Base-by-base conservation (phyloP, 2,888 invertebrate species). In the Teinopalpus imperialis region DNA sequence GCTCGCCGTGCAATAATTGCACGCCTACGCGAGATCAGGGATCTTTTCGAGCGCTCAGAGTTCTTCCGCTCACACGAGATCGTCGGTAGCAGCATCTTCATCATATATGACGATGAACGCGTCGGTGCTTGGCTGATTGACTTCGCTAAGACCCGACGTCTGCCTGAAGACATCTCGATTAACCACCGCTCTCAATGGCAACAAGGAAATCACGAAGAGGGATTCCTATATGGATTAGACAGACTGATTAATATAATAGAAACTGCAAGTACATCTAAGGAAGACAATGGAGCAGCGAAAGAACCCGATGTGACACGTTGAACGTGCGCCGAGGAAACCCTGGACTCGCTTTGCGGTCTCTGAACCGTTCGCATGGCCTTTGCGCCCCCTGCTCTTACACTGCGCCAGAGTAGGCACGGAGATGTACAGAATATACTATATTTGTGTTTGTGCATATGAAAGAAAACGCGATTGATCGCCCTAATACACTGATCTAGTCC, bases 81-180 rank as follows among this genome's bases (percentile, higher is more conserved):
- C 47, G 94, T 97, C 63, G 97, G 97, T 21, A 97, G 97, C 80
- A 97, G 97, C 77, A 92, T 98, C 57, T 94, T 99, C 64, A 94
- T 99, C 63, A 95, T 98, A 51, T 97, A 97, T 74, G 98, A 99
- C 72, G 92, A 94, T 47, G 91, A 92, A 49, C 94, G 94, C 63
- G 95, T 95, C 21, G 97, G 97, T 13, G 97, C 94, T 3, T 99
- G 98, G 98, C 90, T 99, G 58, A 99, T 99, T 52, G 99, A 99
- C 75, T 99, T 99, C 73, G 98, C 98, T 34, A 99, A 99, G 74
- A 97, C 97, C 0, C 91, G 94, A 41, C 90, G 90, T 40, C 86
- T 98, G 32, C 94, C 95, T 0, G 90, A 92, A 12, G 93, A 93
- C 5, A 61, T 90, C 13, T 86, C 80, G 36, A 91, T 98, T 8